Base-by-base conservation (phyloP, 2,888 invertebrate genomes). In the Polydrusus cervinus region DNA sequence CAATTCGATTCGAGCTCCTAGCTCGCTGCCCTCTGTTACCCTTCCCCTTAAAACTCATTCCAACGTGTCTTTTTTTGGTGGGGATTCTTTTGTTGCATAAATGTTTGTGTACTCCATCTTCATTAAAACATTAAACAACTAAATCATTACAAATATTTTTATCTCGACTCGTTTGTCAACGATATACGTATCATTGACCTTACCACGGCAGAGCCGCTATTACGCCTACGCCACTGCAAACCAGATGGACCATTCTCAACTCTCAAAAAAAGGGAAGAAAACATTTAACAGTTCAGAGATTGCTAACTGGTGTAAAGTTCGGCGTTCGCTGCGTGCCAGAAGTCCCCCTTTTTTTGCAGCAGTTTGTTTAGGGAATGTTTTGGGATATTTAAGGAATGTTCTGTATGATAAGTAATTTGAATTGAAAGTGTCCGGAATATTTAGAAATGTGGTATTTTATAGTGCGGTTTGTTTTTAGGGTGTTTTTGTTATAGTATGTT, bases 231-330 rank as follows among this genome's bases (percentile, higher is more conserved):
- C 84, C 84, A 78, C 82, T 86, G 86, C 43, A 74, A 80, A 79
- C 83, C 83, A 85, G 85, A 85, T 85, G 85, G 84, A 83, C 84
- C 84, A 80, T 79, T 78, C 34, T 11, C 34, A n/a, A 60, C 51
- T 51, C 38, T 79, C 79, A 30, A 80, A 81, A 84, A 82, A 83
- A 80, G 82, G 82, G 80, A 80, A 81, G 81, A 80, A 82, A 14
- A 55, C 55, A 55, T 34, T 53, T 13, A 53, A 25, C 53, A 53
- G 53, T 53, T 43, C 25, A 25, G 55, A 34, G 55, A 34, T 55
- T 55, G 55, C 25, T 53, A 53, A 53, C 25, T 55, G 55, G 20
- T 20, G 51, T 51, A 20, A 11, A 51, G 53, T 55, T 55, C 13
- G 55, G 30, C 30, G 34, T 55, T 55, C 34, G 34, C 55, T 14